Base-by-base conservation (phyloP, 2,888 invertebrate species). In the Calliopum simillimum region DNA sequence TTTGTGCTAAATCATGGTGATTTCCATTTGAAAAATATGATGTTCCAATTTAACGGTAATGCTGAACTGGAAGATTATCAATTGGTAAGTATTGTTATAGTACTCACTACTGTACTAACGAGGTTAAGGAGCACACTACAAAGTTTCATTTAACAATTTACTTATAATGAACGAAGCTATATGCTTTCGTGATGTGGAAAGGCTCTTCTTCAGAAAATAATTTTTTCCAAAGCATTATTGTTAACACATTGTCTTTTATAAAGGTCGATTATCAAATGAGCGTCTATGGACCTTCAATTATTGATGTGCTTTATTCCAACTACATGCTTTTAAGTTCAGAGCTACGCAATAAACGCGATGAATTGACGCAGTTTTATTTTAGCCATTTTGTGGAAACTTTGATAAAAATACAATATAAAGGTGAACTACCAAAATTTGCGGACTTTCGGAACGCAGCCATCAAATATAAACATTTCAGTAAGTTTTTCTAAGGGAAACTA, bases 1-100 rank as follows among this genome's bases (percentile, higher is more conserved):
- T 61, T 16, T 56, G 21, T 61, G 43, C 73, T 81, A 1, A 76
- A 76, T 47, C 82, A 82, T 61, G 81, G 80, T 0, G 81, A 82
- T 51, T 80, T 74, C 19, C 80, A 82, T 70, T 4, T 43, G 19
- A 61, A 61, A 44, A 61, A 59, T 0, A 75, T 76, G 6, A 81
- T 82, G 21, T 74, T 80, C 74, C 78, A 80, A 78, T 79, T 77
- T 6, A 33, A 33, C 8, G 44, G 44, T 13, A 77, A 71, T 19
- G 56, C 59, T 23, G 70, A 69, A 49, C 3, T 19, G 5, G 14
- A 8, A 6, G 80, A 79, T 25, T 74, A 76, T 80, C 33, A 33
- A 33, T 33, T 33, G 33, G 33, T 33, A 33, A 33, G 33, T 33
- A 8, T 8, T 33, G 33, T 8, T 33, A 8, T 8, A 33, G 8